A percentile compares a stretch with the other conserved stretches of the same genome.
Evolutionary conservation across 2,113 vertebrate genomes (phyloP).

Genomic region (Lasiurus cinereus): DNA sequence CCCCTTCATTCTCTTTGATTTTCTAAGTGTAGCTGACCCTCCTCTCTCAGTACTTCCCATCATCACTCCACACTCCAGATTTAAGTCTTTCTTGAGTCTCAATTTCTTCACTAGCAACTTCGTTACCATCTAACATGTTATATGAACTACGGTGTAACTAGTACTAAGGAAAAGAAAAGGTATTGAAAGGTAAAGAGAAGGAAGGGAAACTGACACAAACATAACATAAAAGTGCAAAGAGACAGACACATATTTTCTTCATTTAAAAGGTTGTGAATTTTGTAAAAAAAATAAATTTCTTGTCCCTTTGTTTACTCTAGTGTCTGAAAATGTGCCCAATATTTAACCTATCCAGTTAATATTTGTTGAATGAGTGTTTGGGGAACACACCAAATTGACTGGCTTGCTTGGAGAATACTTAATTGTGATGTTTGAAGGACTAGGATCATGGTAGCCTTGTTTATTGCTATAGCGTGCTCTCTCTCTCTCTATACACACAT

Average conservation of each 20-base stretch:
- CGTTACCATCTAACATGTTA: not conserved
- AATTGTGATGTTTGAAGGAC: not conserved
- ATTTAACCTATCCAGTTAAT: not conserved
- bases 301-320: not conserved
- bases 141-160: not conserved
- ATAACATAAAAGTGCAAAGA: not conserved
- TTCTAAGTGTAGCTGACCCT: not conserved
- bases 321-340: not conserved
- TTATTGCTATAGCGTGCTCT: not conserved
- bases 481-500: too few relatives aligned
- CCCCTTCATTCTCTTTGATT: not conserved
- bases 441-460: not conserved
- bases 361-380: not conserved
- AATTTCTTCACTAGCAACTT: not conserved
- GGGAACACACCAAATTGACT: not conserved
- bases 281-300: not conserved
- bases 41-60: fast-evolving
- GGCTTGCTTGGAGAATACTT: not conserved
- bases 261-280: not conserved
- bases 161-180: not conserved
- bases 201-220: not conserved
- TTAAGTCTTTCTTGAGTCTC: not conserved
- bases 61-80: not conserved
- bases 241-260: not conserved
- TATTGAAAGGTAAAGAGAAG: not conserved